Percentiles rank a stretch among this genome's conserved stretches.
Conservation (phyloP, 1,140 invertebrate genomes). For the Atta texana region DNA sequence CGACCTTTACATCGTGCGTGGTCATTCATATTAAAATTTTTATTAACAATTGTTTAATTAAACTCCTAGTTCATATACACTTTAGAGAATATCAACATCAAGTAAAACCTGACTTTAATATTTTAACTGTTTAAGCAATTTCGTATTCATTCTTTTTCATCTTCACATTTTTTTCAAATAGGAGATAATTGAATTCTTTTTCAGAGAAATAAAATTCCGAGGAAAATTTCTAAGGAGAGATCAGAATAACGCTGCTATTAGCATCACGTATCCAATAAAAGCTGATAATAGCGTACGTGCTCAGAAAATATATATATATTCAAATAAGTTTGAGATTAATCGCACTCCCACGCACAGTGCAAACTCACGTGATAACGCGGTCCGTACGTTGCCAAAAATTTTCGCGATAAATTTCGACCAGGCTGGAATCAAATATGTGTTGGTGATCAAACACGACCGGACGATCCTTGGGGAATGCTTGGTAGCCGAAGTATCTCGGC, state of each 20-base stretch:
- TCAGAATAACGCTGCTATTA: neutral
- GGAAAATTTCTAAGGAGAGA: neutral
- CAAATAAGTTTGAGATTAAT: conserved; percentile 41
- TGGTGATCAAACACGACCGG: conserved; percentile 29
- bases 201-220: conserved; percentile 1
- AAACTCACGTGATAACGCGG: neutral
- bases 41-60: neutral
- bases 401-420: conserved; percentile 42
- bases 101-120: neutral
- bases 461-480: conserved; percentile 25
- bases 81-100: neutral
- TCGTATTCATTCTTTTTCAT: neutral
- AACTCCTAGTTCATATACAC: neutral
- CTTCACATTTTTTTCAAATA: neutral
- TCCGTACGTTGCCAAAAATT: conserved; percentile 27
- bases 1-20: neutral
- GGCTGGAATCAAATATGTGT: conserved; percentile 49
- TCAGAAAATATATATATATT: conserved; percentile 14
- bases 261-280: neutral
- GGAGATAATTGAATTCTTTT: neutral
- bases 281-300: neutral
- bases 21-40: conserved; percentile 6
- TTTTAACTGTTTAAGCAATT: neutral
- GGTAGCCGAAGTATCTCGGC: conserved; percentile 55
- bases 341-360: neutral